Conservation (phyloP, 2,113 vertebrate species). For the Hippocampus comes region DNA sequence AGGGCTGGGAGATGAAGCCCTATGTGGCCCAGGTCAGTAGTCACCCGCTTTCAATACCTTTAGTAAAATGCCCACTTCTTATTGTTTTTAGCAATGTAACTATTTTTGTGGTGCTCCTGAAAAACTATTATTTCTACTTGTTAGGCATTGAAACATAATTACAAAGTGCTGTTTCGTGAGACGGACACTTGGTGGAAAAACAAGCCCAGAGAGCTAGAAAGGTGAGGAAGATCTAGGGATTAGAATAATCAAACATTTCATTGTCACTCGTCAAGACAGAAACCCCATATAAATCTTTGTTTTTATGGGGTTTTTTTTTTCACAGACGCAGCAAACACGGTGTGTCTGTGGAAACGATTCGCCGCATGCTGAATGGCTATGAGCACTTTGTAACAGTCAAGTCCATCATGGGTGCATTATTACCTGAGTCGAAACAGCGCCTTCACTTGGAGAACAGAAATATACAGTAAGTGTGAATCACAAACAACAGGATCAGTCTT, state of each 20-base stretch:
- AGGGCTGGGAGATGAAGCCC: slow-evolving; percentile 97
- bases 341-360: slow-evolving; percentile 85
- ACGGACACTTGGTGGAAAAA: slow-evolving; percentile 96
- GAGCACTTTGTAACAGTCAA: slow-evolving; percentile 82
- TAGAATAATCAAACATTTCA: not conserved
- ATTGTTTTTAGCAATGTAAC: too few relatives aligned
- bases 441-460: slow-evolving; percentile 49
- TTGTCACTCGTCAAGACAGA: not conserved
- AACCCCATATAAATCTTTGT: not conserved
- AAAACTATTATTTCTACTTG: slow-evolving; percentile 9
- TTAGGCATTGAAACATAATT: slow-evolving; percentile 86
- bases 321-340: slow-evolving; percentile 83
- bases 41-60: slow-evolving; percentile 31
- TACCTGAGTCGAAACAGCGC: slow-evolving; percentile 49
- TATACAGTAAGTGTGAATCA: slow-evolving; percentile 48
- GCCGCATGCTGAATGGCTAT: slow-evolving; percentile 83
- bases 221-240: slow-evolving; percentile 71
- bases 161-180: slow-evolving; percentile 90
- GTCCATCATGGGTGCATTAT: slow-evolving; percentile 79
- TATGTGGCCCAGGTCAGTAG: slow-evolving; percentile 93
- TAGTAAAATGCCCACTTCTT: not conserved
- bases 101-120: not conserved
- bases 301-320: slow-evolving; percentile 15
- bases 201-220: slow-evolving; percentile 91
- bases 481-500: not conserved